Percentiles rank a stretch among this genome's conserved stretches.
These are phyloP conservation scores for Phaetusa simplex DNA, from an alignment of 2,113 vertebrate genomes.

Conservation along the genomic window DNA sequence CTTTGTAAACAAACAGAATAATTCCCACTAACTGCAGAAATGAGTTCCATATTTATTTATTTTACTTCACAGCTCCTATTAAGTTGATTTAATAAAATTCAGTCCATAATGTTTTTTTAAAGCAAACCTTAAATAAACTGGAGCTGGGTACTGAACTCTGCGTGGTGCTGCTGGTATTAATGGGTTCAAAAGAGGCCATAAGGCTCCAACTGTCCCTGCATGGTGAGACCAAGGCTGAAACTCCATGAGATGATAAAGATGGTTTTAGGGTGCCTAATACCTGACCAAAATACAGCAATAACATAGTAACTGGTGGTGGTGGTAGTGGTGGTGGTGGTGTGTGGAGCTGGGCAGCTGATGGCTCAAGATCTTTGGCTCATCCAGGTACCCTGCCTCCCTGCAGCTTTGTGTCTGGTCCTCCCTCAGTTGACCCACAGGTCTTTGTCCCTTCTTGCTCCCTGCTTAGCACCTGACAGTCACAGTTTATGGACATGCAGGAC, in stretches of 20 bases:
- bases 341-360: neutral
- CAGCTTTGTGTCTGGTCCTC: neutral
- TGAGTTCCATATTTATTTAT: conserved; percentile 71
- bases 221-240: neutral
- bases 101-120: conserved; percentile 39
- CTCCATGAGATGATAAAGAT: neutral
- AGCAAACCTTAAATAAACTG: conserved; percentile 61
- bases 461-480: neutral
- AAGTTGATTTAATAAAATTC: conserved; percentile 71
- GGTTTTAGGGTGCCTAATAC: neutral
- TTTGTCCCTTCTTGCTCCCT: neutral
- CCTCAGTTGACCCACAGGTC: neutral
- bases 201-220: neutral
- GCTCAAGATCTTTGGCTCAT: neutral
- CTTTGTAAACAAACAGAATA: conserved; percentile 69
- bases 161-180: neutral
- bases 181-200: conserved; percentile 7
- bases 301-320: no score
- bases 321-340: no score
- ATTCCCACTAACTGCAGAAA: conserved; percentile 67
- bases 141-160: conserved; percentile 28
- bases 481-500: neutral
- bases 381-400: no score
- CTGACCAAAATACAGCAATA: neutral
- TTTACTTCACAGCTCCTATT: conserved; percentile 65